Evolutionary conservation across 2,888 invertebrate species (phyloP).

Genomic region (Coleophora deauratella): DNA sequence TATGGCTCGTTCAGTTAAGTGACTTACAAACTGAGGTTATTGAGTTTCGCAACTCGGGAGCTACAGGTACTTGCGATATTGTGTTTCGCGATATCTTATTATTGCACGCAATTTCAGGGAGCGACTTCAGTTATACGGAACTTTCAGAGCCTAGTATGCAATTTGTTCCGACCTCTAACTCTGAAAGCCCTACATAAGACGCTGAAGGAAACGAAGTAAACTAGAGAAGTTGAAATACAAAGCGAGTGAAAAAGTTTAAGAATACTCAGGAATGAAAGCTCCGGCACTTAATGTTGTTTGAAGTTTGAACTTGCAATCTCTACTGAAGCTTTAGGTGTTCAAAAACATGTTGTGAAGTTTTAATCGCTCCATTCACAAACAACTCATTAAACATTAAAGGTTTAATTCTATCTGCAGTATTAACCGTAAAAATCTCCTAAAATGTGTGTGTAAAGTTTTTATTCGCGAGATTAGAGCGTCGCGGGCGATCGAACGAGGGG

Average conservation of each 20-base stretch:
- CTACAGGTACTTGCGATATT: neutral
- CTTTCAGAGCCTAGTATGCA: too few species aligned
- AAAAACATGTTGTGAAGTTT: constrained; percentile 56
- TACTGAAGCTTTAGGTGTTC: constrained; percentile 13
- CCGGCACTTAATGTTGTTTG: too few species aligned
- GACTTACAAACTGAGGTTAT: constrained; percentile 49
- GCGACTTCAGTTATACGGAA: too few species aligned
- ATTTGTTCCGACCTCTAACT: too few species aligned
- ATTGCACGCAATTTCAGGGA: too few species aligned
- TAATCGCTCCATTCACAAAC: constrained; percentile 50
- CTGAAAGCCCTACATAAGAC: too few species aligned
- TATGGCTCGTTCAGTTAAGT: constrained; percentile 35
- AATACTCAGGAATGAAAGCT: too few species aligned
- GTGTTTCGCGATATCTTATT: neutral
- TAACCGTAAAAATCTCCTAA: constrained; percentile 58
- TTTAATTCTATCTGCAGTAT: constrained; percentile 61
- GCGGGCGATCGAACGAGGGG: constrained; percentile 44
- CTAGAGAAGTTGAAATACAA: too few species aligned
- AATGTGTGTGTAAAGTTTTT: constrained; percentile 60
- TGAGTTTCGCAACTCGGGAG: constrained; percentile 20
- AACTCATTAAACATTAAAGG: constrained; percentile 59
- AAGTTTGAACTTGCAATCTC: too few species aligned
- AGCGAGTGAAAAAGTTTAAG: too few species aligned
- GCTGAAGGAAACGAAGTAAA: too few species aligned
- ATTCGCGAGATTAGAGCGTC: constrained; percentile 61